Percentiles rank a stretch among this genome's conserved stretches.
Evolutionary conservation across 2,888 invertebrate species (phyloP).

Genomic region (Parascotia fuliginaria): DNA sequence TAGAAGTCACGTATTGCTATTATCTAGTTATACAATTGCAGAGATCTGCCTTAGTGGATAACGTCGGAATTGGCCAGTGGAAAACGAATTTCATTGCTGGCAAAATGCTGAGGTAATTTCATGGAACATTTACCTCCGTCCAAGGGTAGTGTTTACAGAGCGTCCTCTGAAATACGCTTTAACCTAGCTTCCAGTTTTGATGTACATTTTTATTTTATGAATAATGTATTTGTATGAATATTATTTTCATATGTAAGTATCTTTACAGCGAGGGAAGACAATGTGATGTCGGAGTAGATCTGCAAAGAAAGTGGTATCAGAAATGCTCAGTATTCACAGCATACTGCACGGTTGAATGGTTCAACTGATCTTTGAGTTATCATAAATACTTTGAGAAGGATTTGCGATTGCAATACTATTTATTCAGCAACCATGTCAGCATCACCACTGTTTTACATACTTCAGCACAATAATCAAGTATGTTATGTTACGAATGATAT

Average conservation of each 20-base stretch:
- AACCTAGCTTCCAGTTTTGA: slow-evolving; percentile 42
- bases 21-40: slow-evolving; percentile 38
- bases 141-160: slow-evolving; percentile 68
- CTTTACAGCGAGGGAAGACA: slow-evolving; percentile 2
- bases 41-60: slow-evolving; percentile 52
- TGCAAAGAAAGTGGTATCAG: background rate
- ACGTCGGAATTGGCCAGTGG: slow-evolving; percentile 60
- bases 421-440: too few species aligned
- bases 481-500: too few species aligned
- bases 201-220: slow-evolving; percentile 46
- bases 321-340: background rate
- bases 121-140: slow-evolving; percentile 73
- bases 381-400: background rate
- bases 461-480: too few species aligned
- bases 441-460: too few species aligned
- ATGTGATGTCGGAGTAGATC: background rate
- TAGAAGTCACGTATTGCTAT: slow-evolving; percentile 29
- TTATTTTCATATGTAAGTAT: slow-evolving; percentile 24
- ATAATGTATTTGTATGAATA: slow-evolving; percentile 43
- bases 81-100: slow-evolving; percentile 48
- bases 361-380: background rate
- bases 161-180: slow-evolving; percentile 40
- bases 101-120: slow-evolving; percentile 76
- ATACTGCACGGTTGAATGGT: background rate
- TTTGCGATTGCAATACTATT: background rate